Evolutionary conservation across 2,797 vertebrate genomes (phyloP).

Genomic region (Natrix natrix): DNA sequence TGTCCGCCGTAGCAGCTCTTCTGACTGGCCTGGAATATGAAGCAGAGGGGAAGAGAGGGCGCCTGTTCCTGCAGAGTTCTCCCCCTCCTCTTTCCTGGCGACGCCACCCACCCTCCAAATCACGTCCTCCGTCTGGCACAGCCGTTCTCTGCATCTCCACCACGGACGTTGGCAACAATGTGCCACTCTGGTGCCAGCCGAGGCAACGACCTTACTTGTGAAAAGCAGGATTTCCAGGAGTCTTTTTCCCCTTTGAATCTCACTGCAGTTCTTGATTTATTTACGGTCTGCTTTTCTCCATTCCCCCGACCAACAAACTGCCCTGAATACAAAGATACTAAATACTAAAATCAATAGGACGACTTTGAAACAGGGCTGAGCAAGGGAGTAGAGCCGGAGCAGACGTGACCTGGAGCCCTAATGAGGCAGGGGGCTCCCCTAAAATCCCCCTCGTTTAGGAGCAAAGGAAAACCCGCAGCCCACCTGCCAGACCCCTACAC

Average conservation of each 20-base stretch:
- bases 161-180: too few relatives aligned
- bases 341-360: not conserved
- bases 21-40: slow-evolving; percentile 13
- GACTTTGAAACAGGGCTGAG: not conserved
- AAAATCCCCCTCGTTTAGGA: not conserved
- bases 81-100: not conserved
- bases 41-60: not conserved
- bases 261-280: not conserved
- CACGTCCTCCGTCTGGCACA: not conserved
- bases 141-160: not conserved
- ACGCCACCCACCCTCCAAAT: not conserved
- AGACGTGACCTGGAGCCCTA: not conserved
- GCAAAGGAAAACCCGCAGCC: not conserved
- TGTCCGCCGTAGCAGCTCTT: slow-evolving; percentile 34
- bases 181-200: not conserved
- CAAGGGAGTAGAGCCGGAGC: not conserved
- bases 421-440: not conserved
- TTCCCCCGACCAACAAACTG: not conserved
- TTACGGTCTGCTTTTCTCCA: not conserved
- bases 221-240: not conserved
- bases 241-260: not conserved
- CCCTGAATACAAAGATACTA: not conserved
- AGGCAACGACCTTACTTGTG: not conserved
- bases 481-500: not conserved
- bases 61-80: not conserved